Conservation (phyloP, 64 coral and sea anemone genomes). For the Platygyra sinensis region DNA sequence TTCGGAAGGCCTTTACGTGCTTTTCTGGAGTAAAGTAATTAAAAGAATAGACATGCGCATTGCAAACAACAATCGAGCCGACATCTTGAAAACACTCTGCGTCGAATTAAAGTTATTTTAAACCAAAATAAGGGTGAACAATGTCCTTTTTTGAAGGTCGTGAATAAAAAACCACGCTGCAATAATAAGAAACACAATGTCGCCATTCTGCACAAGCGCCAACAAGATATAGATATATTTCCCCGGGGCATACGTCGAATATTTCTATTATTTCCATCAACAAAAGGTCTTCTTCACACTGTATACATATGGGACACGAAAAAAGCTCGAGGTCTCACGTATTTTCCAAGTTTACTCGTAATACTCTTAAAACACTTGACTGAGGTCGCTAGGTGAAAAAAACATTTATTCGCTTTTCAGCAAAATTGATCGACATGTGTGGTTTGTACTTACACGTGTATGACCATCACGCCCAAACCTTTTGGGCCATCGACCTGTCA, state of each 20-base stretch:
- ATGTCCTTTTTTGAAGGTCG: not conserved
- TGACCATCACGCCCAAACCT: slow-evolving; percentile 47
- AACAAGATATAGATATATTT: not conserved
- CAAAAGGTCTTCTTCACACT: slow-evolving; percentile 20
- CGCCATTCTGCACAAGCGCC: not conserved
- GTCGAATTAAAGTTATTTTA: not conserved
- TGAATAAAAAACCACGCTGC: not conserved
- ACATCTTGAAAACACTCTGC: slow-evolving; percentile 13
- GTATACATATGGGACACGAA: slow-evolving; percentile 1
- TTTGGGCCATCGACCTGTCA: slow-evolving; percentile 58
- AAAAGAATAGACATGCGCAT: slow-evolving; percentile 16
- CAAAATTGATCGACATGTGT: not conserved
- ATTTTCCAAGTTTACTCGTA: not conserved
- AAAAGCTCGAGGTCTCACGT: not conserved
- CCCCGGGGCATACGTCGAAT: slow-evolving; percentile 21
- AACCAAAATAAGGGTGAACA: not conserved
- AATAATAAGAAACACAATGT: not conserved
- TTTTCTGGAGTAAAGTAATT: slow-evolving; percentile 14
- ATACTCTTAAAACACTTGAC: slow-evolving; percentile 32
- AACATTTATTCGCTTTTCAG: slow-evolving; percentile 12
- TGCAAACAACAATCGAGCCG: not conserved
- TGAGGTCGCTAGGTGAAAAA: not conserved
- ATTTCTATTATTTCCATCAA: slow-evolving; percentile 22
- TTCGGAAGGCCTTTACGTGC: slow-evolving; percentile 7
- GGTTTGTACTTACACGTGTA: slow-evolving; percentile 34